These are phyloP conservation scores for Rhynchopsitta pachyrhyncha DNA, from an alignment of 2,113 vertebrate species.

Conservation along the genomic window DNA sequence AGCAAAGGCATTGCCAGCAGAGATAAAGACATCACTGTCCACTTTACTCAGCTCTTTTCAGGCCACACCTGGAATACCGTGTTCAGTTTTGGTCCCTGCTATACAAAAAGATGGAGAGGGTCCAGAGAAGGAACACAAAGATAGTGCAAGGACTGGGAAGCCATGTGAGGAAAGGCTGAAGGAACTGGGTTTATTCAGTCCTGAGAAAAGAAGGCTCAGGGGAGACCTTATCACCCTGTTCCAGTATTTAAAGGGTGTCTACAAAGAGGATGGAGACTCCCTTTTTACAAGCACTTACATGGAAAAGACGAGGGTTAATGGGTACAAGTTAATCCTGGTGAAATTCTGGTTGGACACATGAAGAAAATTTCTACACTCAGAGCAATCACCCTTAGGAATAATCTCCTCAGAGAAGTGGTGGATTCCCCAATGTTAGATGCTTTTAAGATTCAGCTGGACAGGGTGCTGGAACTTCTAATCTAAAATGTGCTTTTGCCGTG, in stretches of 20 bases:
- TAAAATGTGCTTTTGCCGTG: not conserved
- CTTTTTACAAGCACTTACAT: not conserved
- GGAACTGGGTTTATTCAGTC: not conserved
- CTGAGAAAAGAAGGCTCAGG: not conserved
- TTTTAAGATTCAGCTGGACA: not conserved
- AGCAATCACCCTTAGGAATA: not conserved
- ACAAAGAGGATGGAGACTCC: not conserved
- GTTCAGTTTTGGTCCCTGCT: not conserved
- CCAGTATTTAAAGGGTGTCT: not conserved
- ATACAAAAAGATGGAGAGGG: not conserved
- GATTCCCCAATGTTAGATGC: not conserved
- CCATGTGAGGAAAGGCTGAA: not conserved
- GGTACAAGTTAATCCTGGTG: not conserved
- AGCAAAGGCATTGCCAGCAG: not conserved
- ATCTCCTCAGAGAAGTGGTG: not conserved
- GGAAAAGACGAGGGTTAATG: not conserved
- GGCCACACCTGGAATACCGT: not conserved
- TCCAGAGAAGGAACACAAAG: not conserved
- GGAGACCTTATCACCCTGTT: not conserved
- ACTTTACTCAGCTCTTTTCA: not conserved
- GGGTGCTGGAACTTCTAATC: not conserved
- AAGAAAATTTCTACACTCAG: not conserved
- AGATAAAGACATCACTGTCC: not conserved
- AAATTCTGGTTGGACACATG: not conserved
- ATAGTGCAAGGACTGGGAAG: not conserved